Percentiles rank a stretch among this genome's conserved stretches.
Conservation (phyloP, 2,113 vertebrate genomes). For the Glaucidium brasilianum region DNA sequence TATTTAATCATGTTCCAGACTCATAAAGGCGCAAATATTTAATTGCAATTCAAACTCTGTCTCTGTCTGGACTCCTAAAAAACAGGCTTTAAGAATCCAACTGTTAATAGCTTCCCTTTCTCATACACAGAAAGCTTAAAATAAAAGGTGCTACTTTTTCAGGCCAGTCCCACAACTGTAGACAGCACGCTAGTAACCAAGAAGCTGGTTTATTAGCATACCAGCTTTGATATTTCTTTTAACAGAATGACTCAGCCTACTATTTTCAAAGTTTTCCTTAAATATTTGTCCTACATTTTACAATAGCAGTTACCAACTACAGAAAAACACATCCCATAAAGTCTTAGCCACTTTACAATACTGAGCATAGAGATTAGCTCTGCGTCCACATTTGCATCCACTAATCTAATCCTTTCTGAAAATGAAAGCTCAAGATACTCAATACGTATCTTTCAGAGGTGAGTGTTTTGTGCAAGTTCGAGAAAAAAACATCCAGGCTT, state of each 20-base stretch:
- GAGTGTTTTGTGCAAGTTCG: background rate
- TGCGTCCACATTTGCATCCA: background rate
- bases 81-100: background rate
- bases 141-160: constrained; percentile 31
- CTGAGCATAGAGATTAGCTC: background rate
- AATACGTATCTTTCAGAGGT: background rate
- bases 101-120: constrained; percentile 23
- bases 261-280: constrained; percentile 57
- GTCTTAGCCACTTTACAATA: background rate
- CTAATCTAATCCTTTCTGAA: background rate
- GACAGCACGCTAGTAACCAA: background rate
- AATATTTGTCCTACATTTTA: constrained; percentile 58
- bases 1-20: background rate
- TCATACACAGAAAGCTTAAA: background rate
- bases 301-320: background rate
- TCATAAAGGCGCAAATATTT: background rate
- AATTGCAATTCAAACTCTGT: background rate
- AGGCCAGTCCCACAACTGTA: constrained; percentile 9
- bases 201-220: constrained; percentile 13
- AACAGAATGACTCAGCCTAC: constrained; percentile 52
- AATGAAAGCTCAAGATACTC: background rate
- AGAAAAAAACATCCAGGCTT: background rate
- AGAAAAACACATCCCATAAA: background rate
- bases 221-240: background rate
- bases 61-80: background rate